A percentile compares a stretch with the other conserved stretches of the same genome.
Evolutionary conservation across 1,140 invertebrate genomes (phyloP).

Genomic region (Drosophila burlai): DNA sequence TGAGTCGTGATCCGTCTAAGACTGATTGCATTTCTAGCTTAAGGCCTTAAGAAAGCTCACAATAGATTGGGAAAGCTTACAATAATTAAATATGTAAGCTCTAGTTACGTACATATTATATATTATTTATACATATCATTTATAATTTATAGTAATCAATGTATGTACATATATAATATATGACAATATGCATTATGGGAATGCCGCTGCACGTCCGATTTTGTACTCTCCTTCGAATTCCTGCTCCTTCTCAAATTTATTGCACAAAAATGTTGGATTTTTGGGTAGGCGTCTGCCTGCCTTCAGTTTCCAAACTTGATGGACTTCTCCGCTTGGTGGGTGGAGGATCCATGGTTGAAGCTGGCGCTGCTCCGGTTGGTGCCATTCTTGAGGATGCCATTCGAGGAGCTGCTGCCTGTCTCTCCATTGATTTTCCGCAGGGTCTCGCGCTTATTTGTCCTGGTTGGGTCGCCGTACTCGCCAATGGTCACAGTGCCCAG

Average conservation of each 20-base stretch:
- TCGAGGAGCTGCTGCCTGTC: conserved; percentile 25
- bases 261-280: conserved; percentile 53
- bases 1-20: no score
- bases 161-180: no score
- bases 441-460: conserved; percentile 85
- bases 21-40: no score
- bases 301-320: conserved; percentile 80
- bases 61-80: no score
- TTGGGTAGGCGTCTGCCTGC: not conserved
- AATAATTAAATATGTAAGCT: no score
- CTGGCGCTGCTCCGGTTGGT: conserved; percentile 63
- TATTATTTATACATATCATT: no score
- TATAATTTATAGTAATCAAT: no score
- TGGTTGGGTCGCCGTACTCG: conserved; percentile 87
- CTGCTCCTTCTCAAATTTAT: conserved; percentile 36
- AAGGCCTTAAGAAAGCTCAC: no score
- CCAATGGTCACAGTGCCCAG: conserved; percentile 89
- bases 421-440: conserved; percentile 69
- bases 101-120: no score
- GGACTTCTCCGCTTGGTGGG: conserved; percentile 65
- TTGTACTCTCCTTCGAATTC: conserved; percentile 39
- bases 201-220: conserved; percentile 31
- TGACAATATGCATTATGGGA: conserved; percentile 1
- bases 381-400: conserved; percentile 81
- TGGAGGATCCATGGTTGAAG: conserved; percentile 38